Conservation (phyloP, 2,888 invertebrate genomes). For the Drosophila percnosoma region DNA sequence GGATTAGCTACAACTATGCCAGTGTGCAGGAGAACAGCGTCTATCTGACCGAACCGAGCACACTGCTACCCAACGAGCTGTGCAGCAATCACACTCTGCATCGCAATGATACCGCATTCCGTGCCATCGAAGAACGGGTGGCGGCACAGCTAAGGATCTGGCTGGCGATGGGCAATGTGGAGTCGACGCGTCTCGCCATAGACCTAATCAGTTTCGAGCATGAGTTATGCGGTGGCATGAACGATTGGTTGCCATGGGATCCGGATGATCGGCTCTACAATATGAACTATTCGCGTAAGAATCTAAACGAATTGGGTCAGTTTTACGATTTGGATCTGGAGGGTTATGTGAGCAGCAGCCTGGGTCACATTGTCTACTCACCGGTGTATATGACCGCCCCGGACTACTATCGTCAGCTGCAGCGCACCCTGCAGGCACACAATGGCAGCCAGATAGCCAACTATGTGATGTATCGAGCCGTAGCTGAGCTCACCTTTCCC, state of each 20-base stretch:
- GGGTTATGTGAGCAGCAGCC: slow-evolving; percentile 71
- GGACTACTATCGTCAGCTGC: slow-evolving; percentile 74
- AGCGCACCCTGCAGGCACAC: slow-evolving; percentile 63
- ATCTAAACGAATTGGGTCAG: slow-evolving; percentile 61
- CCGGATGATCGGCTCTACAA: slow-evolving; percentile 41
- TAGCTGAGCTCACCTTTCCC: slow-evolving; percentile 60
- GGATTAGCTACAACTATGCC: slow-evolving; percentile 73
- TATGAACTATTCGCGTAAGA: slow-evolving; percentile 67
- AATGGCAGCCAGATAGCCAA: slow-evolving; percentile 78
- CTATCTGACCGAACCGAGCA: slow-evolving; percentile 77
- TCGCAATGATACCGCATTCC: slow-evolving; percentile 62
- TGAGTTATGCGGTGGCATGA: slow-evolving; percentile 74
- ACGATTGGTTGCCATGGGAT: slow-evolving; percentile 44
- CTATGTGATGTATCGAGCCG: slow-evolving; percentile 82
- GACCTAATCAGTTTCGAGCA: slow-evolving; percentile 79
- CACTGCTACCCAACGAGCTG: slow-evolving; percentile 71
- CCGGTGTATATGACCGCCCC: slow-evolving; percentile 80
- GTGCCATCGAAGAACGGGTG: slow-evolving; percentile 64
- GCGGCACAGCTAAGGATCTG: slow-evolving; percentile 75
- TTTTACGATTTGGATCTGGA: slow-evolving; percentile 71
- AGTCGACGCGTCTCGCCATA: slow-evolving; percentile 69
- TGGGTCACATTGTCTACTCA: slow-evolving; percentile 62
- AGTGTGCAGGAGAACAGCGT: slow-evolving; percentile 78
- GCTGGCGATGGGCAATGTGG: slow-evolving; percentile 70
- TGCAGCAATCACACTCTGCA: slow-evolving; percentile 66